These are phyloP conservation scores for Drosophila melanosoma DNA, from an alignment of 2,888 invertebrate species.

Conservation along the genomic window DNA sequence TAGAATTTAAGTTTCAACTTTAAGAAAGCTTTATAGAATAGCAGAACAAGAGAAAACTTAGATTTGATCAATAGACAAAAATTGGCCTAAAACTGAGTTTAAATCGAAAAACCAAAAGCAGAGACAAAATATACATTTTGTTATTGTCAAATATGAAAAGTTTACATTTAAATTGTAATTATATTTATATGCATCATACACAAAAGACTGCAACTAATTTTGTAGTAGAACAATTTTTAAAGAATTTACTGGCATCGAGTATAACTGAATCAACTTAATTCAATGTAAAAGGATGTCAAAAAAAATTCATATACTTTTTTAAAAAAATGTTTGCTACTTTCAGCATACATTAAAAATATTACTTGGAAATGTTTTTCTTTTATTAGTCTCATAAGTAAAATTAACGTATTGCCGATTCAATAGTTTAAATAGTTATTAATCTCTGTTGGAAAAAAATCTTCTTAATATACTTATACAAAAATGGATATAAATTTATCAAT, in stretches of 20 bases:
- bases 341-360: not conserved
- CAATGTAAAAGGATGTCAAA: not conserved
- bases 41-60: not conserved
- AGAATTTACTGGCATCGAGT: not conserved
- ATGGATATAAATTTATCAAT: not conserved
- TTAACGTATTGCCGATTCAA: not conserved
- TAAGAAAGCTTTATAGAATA: conserved; percentile 36
- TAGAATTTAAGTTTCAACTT: conserved; percentile 71
- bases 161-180: not conserved
- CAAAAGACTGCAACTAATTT: not conserved
- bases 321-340: not conserved
- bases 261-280: not conserved
- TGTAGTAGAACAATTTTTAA: not conserved
- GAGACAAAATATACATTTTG: not conserved
- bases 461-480: not conserved
- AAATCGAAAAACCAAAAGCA: conserved; percentile 5
- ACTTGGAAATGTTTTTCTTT: not conserved
- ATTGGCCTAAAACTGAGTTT: conserved; percentile 40
- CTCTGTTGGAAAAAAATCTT: not conserved
- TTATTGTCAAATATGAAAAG: not conserved
- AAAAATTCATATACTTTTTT: not conserved
- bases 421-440: not conserved
- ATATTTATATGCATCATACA: not conserved
- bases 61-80: conserved; percentile 43
- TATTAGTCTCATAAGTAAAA: not conserved